Percentiles rank a stretch among this genome's conserved stretches.
These are phyloP conservation scores for Bos taurus DNA, from an alignment of 2,113 vertebrate species.

Conservation along the genomic window ARS-UCD2.0 NC_037335.1:20890501-20891000, in stretches of 20 bases:
- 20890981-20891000: neutral
- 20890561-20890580: neutral
- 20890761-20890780: neutral
- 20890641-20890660: neutral
- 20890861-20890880: neutral
- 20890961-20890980: neutral
- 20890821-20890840: neutral
- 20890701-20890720: neutral
- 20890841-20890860: neutral
- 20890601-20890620: neutral
- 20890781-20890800: neutral
- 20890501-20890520: neutral
- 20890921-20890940: neutral
- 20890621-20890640: rapidly evolving
- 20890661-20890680: neutral
- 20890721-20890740: neutral
- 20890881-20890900: neutral
- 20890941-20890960: neutral
- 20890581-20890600: neutral
- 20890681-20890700: neutral
- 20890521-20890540: neutral
- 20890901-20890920: neutral
- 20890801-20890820: neutral
- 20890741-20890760: neutral
- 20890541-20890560: neutral